Evolutionary conservation across 2,888 invertebrate genomes (phyloP).

Genomic region (Drosophila robusta): DNA sequence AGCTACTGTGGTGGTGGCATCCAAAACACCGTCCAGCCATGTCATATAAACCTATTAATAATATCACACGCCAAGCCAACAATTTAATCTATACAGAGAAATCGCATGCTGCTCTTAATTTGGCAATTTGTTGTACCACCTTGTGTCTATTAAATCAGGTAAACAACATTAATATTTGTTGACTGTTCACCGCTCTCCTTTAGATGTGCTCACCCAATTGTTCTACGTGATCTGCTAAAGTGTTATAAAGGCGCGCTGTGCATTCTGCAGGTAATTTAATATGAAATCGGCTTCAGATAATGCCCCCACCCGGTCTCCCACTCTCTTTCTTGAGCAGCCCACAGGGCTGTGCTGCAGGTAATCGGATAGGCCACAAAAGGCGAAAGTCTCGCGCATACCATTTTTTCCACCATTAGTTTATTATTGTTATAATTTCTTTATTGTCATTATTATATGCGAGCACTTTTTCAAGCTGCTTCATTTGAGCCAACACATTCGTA

Average conservation of each 20-base stretch:
- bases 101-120: conserved; percentile 7
- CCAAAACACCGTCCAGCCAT: neutral
- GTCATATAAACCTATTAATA: neutral
- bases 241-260: neutral
- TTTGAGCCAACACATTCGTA: conserved; percentile 68
- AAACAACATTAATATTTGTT: neutral
- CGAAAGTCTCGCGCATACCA: conserved; percentile 66
- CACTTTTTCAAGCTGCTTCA: conserved; percentile 61
- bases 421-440: conserved; percentile 80
- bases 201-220: neutral
- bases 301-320: conserved; percentile 14
- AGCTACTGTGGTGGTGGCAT: neutral
- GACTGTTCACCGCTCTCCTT: neutral
- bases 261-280: conserved; percentile 52
- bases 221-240: neutral
- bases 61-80: neutral
- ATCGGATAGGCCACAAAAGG: conserved; percentile 73
- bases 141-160: conserved; percentile 12
- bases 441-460: conserved; percentile 71
- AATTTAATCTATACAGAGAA: neutral
- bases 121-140: conserved; percentile 7
- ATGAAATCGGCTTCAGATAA: conserved; percentile 45
- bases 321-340: conserved; percentile 25
- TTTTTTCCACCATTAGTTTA: conserved; percentile 73
- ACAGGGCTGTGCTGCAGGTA: conserved; percentile 57